Conservation (phyloP, 2,888 invertebrate genomes). For the Tachina grossa region DNA sequence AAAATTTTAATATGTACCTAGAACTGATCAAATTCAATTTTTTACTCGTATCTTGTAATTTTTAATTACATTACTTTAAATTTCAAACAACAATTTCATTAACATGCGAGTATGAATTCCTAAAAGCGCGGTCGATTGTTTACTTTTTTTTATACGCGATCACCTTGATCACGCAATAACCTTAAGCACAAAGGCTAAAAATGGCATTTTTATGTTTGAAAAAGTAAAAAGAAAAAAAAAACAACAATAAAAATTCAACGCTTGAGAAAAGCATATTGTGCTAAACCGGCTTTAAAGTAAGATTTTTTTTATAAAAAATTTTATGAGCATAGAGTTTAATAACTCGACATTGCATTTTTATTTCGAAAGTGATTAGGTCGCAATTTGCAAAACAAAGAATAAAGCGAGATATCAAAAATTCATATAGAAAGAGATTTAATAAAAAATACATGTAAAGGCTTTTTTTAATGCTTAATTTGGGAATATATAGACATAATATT, state of each 20-base stretch:
- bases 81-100: slow-evolving; percentile 15
- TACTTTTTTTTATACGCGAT: background rate
- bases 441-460: too few relatives aligned
- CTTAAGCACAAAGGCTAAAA: slow-evolving; percentile 12
- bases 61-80: background rate
- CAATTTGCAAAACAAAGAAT: slow-evolving; percentile 4
- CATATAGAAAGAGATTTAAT: background rate
- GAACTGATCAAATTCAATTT: background rate
- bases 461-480: too few relatives aligned
- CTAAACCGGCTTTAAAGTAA: slow-evolving; percentile 15
- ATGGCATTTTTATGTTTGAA: background rate
- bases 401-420: background rate
- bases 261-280: slow-evolving; percentile 14
- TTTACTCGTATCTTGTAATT: background rate
- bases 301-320: background rate
- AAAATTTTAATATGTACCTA: background rate
- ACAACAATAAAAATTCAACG: background rate
- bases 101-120: slow-evolving; percentile 31
- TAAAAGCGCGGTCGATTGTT: background rate
- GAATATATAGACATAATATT: too few relatives aligned
- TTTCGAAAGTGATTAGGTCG: background rate
- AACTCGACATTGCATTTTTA: background rate
- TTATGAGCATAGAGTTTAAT: background rate
- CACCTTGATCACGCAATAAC: slow-evolving; percentile 42
- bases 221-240: too few relatives aligned